phyloP scores from a whole-genome alignment of 2,113 vertebrate genomes.

The Trichechus manatus region DNA sequence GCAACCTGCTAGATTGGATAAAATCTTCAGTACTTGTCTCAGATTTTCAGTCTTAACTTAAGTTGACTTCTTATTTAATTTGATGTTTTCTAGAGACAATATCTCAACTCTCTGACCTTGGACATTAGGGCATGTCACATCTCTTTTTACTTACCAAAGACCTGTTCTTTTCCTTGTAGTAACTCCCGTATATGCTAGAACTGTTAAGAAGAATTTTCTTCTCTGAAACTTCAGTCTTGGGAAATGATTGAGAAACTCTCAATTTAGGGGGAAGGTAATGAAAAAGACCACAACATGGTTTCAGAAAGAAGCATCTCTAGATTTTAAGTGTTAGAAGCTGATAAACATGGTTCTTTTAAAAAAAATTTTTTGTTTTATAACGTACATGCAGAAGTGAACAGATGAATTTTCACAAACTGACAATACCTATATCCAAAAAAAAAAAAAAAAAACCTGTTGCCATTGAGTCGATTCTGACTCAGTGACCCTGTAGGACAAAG shows the following conservation, averaged over 20 bases:
- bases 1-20: neutral
- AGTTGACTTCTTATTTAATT: neutral
- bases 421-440: neutral
- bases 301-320: neutral
- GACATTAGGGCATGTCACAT: neutral
- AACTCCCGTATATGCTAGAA: neutral
- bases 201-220: neutral
- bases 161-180: neutral
- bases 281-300: neutral
- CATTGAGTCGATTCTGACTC: no score
- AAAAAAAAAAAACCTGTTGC: no score
- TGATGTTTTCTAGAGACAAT: neutral
- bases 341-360: neutral
- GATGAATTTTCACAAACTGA: neutral
- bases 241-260: neutral
- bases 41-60: neutral
- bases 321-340: neutral
- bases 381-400: neutral
- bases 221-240: neutral
- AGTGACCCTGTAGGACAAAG: no score
- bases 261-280: neutral
- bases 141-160: neutral
- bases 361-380: neutral
- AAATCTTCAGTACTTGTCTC: conserved; percentile 7
- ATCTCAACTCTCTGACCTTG: neutral